Percentiles rank a stretch among this genome's conserved stretches.
These are phyloP conservation scores for Ichneumoninae sp. DNA, from an alignment of 2,888 invertebrate species.

Conservation along the genomic window DNA sequence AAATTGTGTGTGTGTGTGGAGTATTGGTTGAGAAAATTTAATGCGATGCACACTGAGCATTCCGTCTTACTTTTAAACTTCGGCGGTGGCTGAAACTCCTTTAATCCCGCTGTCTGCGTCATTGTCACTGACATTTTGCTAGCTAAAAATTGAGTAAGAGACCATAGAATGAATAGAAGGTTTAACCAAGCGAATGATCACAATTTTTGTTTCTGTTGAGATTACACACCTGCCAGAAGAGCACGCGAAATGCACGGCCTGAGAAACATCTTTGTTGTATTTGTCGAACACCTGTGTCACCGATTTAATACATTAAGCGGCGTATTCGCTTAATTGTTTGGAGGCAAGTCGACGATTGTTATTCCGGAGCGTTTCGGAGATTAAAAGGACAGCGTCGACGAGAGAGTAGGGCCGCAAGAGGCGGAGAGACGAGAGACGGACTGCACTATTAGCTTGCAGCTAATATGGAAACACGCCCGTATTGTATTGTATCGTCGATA, in stretches of 20 bases:
- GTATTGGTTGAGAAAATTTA: slow-evolving; percentile 19
- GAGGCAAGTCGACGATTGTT: background rate
- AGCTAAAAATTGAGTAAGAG: slow-evolving; percentile 33
- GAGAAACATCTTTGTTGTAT: slow-evolving; percentile 58
- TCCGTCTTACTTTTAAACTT: slow-evolving; percentile 88
- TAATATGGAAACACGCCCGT: background rate
- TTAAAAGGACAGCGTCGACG: background rate
- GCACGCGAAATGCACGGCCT: slow-evolving; percentile 44
- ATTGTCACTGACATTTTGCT: slow-evolving; percentile 43
- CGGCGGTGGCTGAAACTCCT: slow-evolving; percentile 89
- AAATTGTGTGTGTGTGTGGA: slow-evolving; percentile 12
- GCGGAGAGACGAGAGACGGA: background rate
- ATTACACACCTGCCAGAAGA: slow-evolving; percentile 59
- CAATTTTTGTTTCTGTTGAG: slow-evolving; percentile 42
- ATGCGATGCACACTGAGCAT: slow-evolving; percentile 38
- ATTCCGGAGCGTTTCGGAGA: background rate
- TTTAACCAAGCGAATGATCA: slow-evolving; percentile 39
- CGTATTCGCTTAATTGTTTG: slow-evolving; percentile 31
- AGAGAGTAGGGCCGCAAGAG: background rate
- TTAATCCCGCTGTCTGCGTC: slow-evolving; percentile 86
- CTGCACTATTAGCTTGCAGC: background rate
- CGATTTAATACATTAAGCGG: slow-evolving; percentile 10
- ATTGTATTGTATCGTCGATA: background rate
- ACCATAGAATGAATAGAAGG: background rate
- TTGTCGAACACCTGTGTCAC: background rate